Evolutionary conservation across 1,140 invertebrate species (phyloP).

Genomic region (Andricus grossulariae): DNA sequence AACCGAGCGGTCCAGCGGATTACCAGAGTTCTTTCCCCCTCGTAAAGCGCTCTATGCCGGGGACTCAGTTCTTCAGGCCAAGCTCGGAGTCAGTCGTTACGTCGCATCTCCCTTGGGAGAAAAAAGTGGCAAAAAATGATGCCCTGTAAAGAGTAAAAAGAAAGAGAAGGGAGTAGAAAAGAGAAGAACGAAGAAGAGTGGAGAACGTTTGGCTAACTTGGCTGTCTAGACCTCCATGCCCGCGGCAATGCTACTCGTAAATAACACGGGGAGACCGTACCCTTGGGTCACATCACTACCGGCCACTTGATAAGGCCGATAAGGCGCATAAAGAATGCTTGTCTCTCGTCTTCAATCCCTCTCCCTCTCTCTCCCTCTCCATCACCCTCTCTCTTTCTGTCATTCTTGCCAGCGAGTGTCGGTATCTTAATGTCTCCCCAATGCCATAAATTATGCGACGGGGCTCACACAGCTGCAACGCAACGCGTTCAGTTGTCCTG

Average conservation of each 20-base stretch:
- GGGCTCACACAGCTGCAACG: slow-evolving; percentile 66
- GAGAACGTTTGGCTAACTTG: slow-evolving; percentile 49
- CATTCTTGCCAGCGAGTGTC: slow-evolving; percentile 55
- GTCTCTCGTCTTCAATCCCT: slow-evolving; percentile 59
- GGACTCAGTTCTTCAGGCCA: slow-evolving; percentile 42
- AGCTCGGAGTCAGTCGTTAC: slow-evolving; percentile 51
- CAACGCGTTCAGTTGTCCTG: slow-evolving; percentile 53
- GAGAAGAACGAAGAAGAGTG: slow-evolving; percentile 35
- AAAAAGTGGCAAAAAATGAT: slow-evolving; percentile 48
- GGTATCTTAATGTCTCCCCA: slow-evolving; percentile 69
- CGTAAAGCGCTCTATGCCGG: slow-evolving; percentile 33
- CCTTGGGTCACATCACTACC: slow-evolving; percentile 68
- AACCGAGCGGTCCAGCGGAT: too few relatives aligned
- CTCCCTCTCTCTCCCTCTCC: slow-evolving; percentile 51
- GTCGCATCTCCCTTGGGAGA: slow-evolving; percentile 50
- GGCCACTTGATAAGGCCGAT: slow-evolving; percentile 71
- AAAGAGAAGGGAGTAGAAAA: slow-evolving; percentile 39
- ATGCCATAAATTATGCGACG: slow-evolving; percentile 73
- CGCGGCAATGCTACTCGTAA: slow-evolving; percentile 64
- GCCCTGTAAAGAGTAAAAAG: slow-evolving; percentile 51
- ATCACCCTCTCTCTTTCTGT: slow-evolving; percentile 50
- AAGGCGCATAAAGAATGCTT: slow-evolving; percentile 71
- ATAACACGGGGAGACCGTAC: slow-evolving; percentile 62
- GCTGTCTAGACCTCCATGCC: slow-evolving; percentile 61
- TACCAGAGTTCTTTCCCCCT: too few relatives aligned